Evolutionary conservation across 2,113 vertebrate species (phyloP), one percentile per base, ranked within the genome.

Genomic region (Prietella phreatophila): DNA sequence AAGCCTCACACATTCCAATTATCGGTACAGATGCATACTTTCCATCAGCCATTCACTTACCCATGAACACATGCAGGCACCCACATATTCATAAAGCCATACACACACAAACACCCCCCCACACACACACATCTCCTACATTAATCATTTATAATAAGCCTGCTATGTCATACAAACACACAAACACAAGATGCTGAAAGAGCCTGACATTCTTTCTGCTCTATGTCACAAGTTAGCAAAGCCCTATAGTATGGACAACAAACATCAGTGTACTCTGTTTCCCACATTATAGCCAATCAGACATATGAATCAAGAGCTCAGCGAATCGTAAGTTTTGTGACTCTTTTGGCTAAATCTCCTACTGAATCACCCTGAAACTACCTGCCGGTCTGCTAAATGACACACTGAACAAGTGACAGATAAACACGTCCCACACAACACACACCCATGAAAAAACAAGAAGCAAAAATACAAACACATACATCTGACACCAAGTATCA

Each of bases 1-100:
- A 92, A 91, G 94, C 90, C 82, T 75, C 90, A 93, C 92, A 93
- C 94, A 95, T 95, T 94, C 94, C 93, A 84, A 88, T 90, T 93
- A 89, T 91, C 71, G 87, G 91, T 93, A 91, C 55, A 80, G 90
- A 90, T 91, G 91, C 92, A 94, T 93, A 93, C 87, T 95, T 95
- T 95, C 91, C 88, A 88, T 91, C 39, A 84, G 58, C 83, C 39
- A 86, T 83, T 89, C 56, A 71, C 85, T 85, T 71, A 58, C 60
- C 27, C 61, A 73, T 36, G 71, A 56, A 30, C 53, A 60, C 86
- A 73, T 33, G 22, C 50, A 22, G 84, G 67, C 17, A 76, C 20
- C 36, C 30, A 69, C 63, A n/a, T 50, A 22, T 55, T 60, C 30
- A 61, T 82, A 56, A 53, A 87, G 20, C 30, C 2, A 88, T 56